Evolutionary conservation across 2,888 invertebrate species (phyloP), one percentile per base, ranked within the genome.

Genomic region (Anaspis maculata): DNA sequence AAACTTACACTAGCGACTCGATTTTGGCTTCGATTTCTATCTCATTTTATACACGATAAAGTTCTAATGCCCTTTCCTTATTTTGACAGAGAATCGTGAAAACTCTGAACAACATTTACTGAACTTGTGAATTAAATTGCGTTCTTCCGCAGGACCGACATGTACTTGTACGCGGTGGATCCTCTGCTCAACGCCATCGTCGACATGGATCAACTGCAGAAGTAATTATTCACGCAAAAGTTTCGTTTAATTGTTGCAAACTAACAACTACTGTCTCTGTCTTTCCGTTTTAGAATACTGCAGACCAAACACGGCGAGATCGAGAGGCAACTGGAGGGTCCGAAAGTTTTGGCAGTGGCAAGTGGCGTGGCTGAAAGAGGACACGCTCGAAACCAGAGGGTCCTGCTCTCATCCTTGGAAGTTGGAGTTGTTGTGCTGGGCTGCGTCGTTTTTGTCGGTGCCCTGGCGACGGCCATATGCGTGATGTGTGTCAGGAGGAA

Each of bases 101-200:
- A n/a, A n/a, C n/a, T n/a, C n/a, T n/a, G n/a, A n/a, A n/a, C n/a
- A n/a, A n/a, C n/a, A n/a, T n/a, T n/a, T n/a, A n/a, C n/a, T n/a
- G n/a, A n/a, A n/a, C n/a, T n/a, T n/a, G n/a, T n/a, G n/a, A n/a
- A n/a, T n/a, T 27, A 2, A 16, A 19, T 2, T 6, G 27, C 11
- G 16, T 13, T 27, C 44, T 34, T 39, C 73, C 73, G 44, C 68
- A 87, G 88, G 30, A 89, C 89, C 13, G 87, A 89, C 52, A 74
- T 89, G 67, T 88, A 85, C 51, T 71, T 90, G 37, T 90, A 89
- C 55, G 89, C 84, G 2, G 81, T 90, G 12, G 87, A 89, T 66
- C 84, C 83, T 1, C 69, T 79, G 45, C 76, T 84, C 3, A 89
- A 89, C 55, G 75, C 83, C 1, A 78, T 90, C 34, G 76, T 89